Evolutionary conservation across 2,113 vertebrate species (phyloP).

Genomic region (Alouatta palliata): DNA sequence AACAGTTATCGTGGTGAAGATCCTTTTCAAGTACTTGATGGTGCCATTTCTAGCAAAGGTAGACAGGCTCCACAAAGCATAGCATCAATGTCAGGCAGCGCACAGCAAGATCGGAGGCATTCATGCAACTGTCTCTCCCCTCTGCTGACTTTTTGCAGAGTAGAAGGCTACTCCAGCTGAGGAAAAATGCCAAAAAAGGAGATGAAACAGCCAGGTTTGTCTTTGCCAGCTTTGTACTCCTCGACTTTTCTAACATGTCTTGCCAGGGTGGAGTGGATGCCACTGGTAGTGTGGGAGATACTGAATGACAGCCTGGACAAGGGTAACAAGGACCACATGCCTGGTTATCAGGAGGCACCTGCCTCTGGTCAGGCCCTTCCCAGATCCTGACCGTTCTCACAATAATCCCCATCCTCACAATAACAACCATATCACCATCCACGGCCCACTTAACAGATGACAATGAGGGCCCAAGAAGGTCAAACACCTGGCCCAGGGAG

Average conservation of each 20-base stretch:
- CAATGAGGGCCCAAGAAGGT: not conserved
- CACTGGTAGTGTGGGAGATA: not conserved
- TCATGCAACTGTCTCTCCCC: not conserved
- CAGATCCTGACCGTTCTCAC: not conserved
- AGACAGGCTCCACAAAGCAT: rapidly evolving
- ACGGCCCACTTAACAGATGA: too few species aligned
- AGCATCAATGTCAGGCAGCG: not conserved
- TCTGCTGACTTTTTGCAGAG: not conserved
- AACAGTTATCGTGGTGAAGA: not conserved
- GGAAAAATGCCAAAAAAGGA: not conserved
- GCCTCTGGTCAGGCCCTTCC: not conserved
- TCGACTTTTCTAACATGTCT: not conserved
- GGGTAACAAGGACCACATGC: rapidly evolving
- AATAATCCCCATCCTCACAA: not conserved
- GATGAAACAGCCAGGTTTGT: not conserved
- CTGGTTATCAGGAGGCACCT: not conserved
- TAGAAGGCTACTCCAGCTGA: not conserved
- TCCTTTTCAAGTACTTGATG: rapidly evolving
- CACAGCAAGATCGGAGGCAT: not conserved
- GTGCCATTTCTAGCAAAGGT: not conserved
- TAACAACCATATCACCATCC: not conserved
- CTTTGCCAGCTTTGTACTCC: not conserved
- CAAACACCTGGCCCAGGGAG: not conserved
- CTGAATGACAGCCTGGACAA: not conserved
- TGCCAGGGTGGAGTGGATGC: not conserved